phyloP scores from a whole-genome alignment of 2,797 vertebrate species.

The Allochrocebus solatus region DNA sequence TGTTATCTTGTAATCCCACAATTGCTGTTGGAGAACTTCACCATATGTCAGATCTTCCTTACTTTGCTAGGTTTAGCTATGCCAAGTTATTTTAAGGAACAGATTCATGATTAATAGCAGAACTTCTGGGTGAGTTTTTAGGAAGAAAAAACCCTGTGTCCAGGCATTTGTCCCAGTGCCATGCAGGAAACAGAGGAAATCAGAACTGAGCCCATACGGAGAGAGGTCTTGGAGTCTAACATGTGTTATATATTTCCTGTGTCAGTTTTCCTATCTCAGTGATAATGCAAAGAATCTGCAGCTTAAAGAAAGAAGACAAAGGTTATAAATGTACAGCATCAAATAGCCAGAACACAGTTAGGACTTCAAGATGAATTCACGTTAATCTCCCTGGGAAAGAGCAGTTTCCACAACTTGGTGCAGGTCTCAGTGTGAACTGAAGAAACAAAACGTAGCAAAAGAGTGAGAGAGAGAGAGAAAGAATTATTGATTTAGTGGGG shows the following conservation, averaged over 20 bases:
- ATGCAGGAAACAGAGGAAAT: neutral
- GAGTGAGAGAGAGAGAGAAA: neutral
- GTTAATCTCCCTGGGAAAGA: conserved; percentile 30
- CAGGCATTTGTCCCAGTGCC: neutral
- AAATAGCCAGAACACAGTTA: neutral
- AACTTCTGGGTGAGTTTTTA: neutral
- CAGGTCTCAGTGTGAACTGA: conserved; percentile 36
- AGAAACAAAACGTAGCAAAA: neutral
- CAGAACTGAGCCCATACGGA: neutral
- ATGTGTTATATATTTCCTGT: neutral
- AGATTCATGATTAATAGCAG: conserved; percentile 38
- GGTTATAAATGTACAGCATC: neutral
- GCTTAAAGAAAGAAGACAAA: neutral
- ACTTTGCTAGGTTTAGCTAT: conserved; percentile 32
- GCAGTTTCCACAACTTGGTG: conserved; percentile 6
- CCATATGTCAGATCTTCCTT: conserved; percentile 2
- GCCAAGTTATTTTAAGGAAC: conserved; percentile 52
- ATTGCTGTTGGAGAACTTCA: neutral
- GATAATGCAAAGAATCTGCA: neutral
- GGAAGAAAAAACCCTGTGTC: neutral
- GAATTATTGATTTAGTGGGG: conserved; percentile 51
- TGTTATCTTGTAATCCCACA: neutral
- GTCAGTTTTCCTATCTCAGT: neutral
- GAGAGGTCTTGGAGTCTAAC: neutral
- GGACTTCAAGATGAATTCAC: conserved; percentile 28